These are phyloP conservation scores for Tretioscincus oriximinensis DNA, from an alignment of 2,113 vertebrate species.

Conservation along the genomic window DNA sequence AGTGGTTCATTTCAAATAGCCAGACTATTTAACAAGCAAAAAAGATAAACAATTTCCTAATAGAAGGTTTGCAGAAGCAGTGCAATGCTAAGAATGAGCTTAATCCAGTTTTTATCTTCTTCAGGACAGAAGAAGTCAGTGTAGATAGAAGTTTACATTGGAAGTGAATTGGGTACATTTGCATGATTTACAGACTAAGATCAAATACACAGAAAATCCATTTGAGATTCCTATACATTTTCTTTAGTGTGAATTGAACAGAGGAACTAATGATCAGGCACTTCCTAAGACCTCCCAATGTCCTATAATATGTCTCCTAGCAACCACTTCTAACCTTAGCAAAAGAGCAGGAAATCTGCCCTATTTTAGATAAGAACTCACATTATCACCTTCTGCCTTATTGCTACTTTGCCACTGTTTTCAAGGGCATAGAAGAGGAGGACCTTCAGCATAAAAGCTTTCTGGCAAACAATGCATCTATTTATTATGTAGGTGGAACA, in stretches of 20 bases:
- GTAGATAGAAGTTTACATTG: background rate
- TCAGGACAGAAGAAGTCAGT: background rate
- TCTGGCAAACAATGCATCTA: background rate
- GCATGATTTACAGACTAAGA: background rate
- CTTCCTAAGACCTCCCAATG: no score
- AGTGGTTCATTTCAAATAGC: background rate
- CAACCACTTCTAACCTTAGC: background rate
- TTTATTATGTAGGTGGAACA: background rate
- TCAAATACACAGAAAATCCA: background rate
- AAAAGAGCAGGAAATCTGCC: background rate
- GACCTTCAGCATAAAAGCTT: background rate
- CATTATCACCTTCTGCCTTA: background rate
- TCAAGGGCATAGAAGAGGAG: background rate
- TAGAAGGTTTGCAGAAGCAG: background rate
- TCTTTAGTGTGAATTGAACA: background rate
- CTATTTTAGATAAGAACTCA: background rate
- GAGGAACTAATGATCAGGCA: background rate
- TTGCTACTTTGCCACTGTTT: background rate
- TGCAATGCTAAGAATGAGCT: background rate
- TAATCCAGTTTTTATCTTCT: no score
- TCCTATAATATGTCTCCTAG: background rate
- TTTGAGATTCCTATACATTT: background rate
- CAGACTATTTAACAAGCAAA: background rate
- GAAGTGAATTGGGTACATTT: background rate
- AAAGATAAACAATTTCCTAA: background rate